Conservation (phyloP, 2,888 invertebrate species). For the Leuctra nigra region DNA sequence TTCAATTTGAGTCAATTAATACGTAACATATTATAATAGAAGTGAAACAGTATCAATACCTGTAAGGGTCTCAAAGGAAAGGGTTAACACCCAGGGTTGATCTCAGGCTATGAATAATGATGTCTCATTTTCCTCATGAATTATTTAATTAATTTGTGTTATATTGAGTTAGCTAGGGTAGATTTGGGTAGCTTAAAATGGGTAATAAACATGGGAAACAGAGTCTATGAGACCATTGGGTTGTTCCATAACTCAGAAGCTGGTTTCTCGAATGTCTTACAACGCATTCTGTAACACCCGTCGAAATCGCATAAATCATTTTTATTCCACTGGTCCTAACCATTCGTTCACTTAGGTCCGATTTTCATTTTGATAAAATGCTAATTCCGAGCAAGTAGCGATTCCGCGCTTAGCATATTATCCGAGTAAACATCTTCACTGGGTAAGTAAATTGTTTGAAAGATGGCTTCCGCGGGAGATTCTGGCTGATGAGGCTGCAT, state of each 20-base stretch:
- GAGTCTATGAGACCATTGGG: no score
- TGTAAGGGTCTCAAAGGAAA: no score
- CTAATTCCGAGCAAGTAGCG: conserved; percentile 2
- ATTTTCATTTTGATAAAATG: conserved; percentile 6
- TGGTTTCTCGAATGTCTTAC: no score
- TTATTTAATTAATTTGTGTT: conserved; percentile 4
- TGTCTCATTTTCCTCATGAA: conserved; percentile 7
- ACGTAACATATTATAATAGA: no score
- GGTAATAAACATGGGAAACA: no score
- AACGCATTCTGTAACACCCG: no score
- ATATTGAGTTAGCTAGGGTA: conserved; percentile 6
- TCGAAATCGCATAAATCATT: no score
- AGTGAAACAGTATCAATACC: no score
- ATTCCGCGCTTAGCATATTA: conserved; percentile 1
- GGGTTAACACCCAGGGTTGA: no score
- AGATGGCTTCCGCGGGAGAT: conserved; percentile 3
- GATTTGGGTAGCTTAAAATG: no score
- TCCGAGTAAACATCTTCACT: conserved; percentile 1
- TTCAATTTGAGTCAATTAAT: no score
- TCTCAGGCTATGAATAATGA: conserved; percentile 3
- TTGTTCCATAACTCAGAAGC: no score
- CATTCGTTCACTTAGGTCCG: conserved; percentile 2
- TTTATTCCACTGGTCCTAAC: conserved; percentile 2
- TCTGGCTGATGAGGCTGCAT: not conserved
- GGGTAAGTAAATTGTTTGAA: conserved; percentile 4